Evolutionary conservation across 2,113 vertebrate species (phyloP), one percentile per base, ranked within the genome.

Genomic region (Caloenas nicobarica): DNA sequence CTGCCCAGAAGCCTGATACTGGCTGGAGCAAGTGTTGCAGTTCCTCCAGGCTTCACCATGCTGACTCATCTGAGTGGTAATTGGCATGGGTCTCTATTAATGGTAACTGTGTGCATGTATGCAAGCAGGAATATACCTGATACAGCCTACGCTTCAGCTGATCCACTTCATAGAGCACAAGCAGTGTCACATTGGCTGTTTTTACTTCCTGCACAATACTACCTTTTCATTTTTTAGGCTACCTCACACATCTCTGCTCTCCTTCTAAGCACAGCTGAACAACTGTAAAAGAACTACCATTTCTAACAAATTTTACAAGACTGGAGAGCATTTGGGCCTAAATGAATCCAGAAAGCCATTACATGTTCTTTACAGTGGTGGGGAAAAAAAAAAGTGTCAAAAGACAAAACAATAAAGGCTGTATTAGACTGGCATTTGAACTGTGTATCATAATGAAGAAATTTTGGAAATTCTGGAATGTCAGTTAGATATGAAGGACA

Each of bases 71-170:
- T 23, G 50, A 86, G 22, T 2, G 5, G 16, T 44, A 84, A 25
- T 3, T 38, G 56, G 57, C 61, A 64, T 1, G 16, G 31, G 25
- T 56, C 29, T 42, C 46, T 71, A 9, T 5, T 18, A 38, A 54
- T 2, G 56, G 7, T 6, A 85, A n/a, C 16, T 29, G 10, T 13
- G 33, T 6, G 13, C 19, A 34, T 0, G 0, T 11, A 42, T 8
- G 21, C 58, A 70, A 61, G 26, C 16, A 38, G 72, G 14, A 57
- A 7, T 19, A 36, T 1, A 84, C 9, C 36, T 83, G 38, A 71
- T n/a, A 62, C 31, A 82, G 48, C 15, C 77, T 38, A n/a, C 18
- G 69, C 18, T 64, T 72, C 72, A 69, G 24, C 15, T 42, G 7
- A 5, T 29, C 18, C 19, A 40, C 91, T 44, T 42, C 15, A 64